Evolutionary conservation across 2,888 invertebrate species (phyloP).

Genomic region (Herminia tarsipennalis): DNA sequence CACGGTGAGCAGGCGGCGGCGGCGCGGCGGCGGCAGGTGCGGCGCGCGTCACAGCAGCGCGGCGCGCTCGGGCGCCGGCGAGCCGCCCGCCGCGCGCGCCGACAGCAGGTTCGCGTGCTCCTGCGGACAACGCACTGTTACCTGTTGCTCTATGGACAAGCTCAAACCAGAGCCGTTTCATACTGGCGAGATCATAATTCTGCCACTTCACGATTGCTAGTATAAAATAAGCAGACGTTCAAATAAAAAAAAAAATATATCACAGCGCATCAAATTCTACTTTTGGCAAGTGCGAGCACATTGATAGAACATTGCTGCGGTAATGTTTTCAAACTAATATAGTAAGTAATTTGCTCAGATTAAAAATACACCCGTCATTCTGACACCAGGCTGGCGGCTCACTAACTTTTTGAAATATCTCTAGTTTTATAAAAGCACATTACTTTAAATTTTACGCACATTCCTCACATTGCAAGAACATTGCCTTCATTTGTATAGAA

Average conservation of each 20-base stretch:
- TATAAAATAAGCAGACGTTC: neutral
- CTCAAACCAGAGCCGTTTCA: neutral
- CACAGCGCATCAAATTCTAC: neutral
- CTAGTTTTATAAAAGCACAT: too few relatives aligned
- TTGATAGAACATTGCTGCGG: neutral
- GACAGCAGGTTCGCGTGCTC: constrained; percentile 62
- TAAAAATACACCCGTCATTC: neutral
- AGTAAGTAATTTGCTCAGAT: too few relatives aligned
- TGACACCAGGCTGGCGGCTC: too few relatives aligned
- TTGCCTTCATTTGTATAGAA: neutral
- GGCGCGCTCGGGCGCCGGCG: constrained; percentile 62
- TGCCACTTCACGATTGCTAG: neutral
- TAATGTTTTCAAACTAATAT: neutral
- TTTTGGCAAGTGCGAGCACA: neutral
- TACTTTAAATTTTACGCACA: too few relatives aligned
- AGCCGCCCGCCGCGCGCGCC: constrained; percentile 36
- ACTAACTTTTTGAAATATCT: too few relatives aligned
- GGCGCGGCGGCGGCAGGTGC: neutral
- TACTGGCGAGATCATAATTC: neutral
- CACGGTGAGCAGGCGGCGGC: constrained; percentile 1
- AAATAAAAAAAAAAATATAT: too few relatives aligned
- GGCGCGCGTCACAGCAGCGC: constrained; percentile 56
- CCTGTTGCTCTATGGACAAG: too few relatives aligned
- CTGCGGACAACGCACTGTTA: too few relatives aligned
- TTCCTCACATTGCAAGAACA: neutral